A percentile compares a stretch with the other conserved stretches of the same genome.
These are phyloP conservation scores for Petrolisthes cinctipes DNA, from an alignment of 2,888 invertebrate genomes.

Conservation along the genomic window DNA sequence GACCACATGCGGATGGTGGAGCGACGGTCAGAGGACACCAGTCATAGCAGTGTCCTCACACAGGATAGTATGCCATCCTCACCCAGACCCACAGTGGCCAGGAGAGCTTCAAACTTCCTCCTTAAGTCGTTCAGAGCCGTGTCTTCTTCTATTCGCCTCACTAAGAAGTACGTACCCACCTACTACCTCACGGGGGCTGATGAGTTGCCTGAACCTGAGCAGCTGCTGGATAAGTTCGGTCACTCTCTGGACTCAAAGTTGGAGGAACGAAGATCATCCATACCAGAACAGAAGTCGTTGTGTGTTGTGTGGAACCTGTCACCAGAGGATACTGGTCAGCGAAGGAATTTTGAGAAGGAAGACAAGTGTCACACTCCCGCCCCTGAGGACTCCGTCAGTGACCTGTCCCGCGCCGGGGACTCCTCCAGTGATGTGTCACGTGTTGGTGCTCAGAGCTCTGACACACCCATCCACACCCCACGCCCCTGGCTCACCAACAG, in stretches of 20 bases:
- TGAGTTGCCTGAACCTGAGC: constrained; percentile 43
- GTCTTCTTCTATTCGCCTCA: constrained; percentile 45
- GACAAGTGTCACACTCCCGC: not conserved
- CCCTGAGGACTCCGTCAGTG: not conserved
- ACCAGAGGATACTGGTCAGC: constrained; percentile 18
- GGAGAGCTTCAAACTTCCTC: constrained; percentile 38
- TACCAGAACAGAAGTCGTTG: constrained; percentile 29
- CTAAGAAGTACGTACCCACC: constrained; percentile 50
- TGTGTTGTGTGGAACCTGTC: constrained; percentile 53
- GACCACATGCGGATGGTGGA: not conserved
- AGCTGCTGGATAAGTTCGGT: constrained; percentile 40
- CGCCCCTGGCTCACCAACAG: not conserved
- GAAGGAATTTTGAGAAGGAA: not conserved
- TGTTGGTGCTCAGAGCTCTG: not conserved
- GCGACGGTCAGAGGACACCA: constrained; percentile 13
- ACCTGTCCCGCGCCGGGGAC: not conserved
- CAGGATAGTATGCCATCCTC: constrained; percentile 15
- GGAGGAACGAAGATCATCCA: constrained; percentile 24
- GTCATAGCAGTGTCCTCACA: not conserved
- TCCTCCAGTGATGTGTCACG: constrained; percentile 1
- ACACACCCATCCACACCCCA: not conserved
- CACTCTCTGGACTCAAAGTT: constrained; percentile 53
- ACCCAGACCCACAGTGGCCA: constrained; percentile 22
- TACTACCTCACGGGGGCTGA: constrained; percentile 40
- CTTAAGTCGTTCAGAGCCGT: constrained; percentile 40